Conservation (phyloP, 2,113 vertebrate species). For the Sceloporus undulatus region DNA sequence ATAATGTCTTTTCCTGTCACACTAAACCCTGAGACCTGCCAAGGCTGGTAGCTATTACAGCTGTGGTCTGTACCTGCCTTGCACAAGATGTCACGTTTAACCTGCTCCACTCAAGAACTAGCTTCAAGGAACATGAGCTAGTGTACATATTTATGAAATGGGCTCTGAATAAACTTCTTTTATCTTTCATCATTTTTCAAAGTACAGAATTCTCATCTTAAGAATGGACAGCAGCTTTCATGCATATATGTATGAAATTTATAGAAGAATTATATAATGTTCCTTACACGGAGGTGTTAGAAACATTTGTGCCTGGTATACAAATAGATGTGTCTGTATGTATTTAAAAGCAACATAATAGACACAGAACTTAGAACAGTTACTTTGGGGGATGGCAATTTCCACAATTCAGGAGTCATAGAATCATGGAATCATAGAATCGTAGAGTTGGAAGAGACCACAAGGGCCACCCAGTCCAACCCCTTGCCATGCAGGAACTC, state of each 20-base stretch:
- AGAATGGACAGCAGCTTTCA: slow-evolving; percentile 9
- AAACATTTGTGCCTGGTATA: not conserved
- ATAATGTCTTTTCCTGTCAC: slow-evolving; percentile 9
- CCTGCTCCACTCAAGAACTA: not conserved
- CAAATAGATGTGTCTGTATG: not conserved
- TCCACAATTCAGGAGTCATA: no score
- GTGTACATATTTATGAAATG: not conserved
- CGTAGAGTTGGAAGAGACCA: no score
- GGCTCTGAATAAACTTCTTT: slow-evolving; percentile 13
- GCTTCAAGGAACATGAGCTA: slow-evolving; percentile 20
- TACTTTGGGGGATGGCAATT: no score
- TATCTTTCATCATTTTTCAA: slow-evolving; percentile 24
- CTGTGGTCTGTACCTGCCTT: not conserved
- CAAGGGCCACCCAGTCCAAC: no score
- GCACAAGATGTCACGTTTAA: slow-evolving; percentile 54
- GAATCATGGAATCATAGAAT: no score
- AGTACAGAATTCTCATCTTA: not conserved
- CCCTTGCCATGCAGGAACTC: no score
- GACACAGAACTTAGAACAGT: not conserved
- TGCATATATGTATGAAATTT: not conserved
- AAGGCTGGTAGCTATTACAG: slow-evolving; percentile 38
- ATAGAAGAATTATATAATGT: not conserved
- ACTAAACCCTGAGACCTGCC: slow-evolving; percentile 9
- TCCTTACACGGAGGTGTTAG: not conserved
- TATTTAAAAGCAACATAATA: not conserved